phyloP scores from a whole-genome alignment of 2,888 invertebrate genomes.

The Ischnus inquisitorius region DNA sequence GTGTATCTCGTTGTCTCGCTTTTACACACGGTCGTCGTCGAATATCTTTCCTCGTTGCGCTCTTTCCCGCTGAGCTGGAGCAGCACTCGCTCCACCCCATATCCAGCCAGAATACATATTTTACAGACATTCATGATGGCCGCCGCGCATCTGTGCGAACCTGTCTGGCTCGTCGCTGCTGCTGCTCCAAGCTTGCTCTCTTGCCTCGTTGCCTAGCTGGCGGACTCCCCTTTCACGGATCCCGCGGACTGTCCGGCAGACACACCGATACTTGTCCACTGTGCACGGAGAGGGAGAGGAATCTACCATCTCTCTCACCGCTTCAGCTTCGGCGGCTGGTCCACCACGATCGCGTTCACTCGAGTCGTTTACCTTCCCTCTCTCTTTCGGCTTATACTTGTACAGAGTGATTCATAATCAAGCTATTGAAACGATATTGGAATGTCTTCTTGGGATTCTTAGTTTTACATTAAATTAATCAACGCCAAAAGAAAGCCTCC shows the following conservation, averaged over 20 bases:
- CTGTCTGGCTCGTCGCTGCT: constrained; percentile 77
- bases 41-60: constrained; percentile 36
- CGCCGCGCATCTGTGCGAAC: constrained; percentile 85
- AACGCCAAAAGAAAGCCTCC: not conserved
- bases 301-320: constrained; percentile 35
- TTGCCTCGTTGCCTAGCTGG: constrained; percentile 41
- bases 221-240: constrained; percentile 69
- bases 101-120: constrained; percentile 84
- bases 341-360: constrained; percentile 67
- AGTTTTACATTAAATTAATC: not conserved
- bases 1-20: constrained; percentile 49
- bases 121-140: constrained; percentile 86
- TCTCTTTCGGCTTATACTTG: constrained; percentile 1
- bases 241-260: constrained; percentile 43
- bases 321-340: constrained; percentile 56
- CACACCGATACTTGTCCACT: constrained; percentile 48
- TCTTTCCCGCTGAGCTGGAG: constrained; percentile 62
- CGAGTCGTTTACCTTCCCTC: constrained; percentile 58
- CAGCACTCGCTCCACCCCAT: constrained; percentile 69
- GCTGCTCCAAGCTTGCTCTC: constrained; percentile 67
- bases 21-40: constrained; percentile 25
- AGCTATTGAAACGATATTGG: constrained; percentile 5
- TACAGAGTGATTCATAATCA: constrained; percentile 59
- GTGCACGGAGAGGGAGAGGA: constrained; percentile 35
- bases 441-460: not conserved